Evolutionary conservation across 2,888 invertebrate species (phyloP).

Genomic region (Homarus gammarus): DNA sequence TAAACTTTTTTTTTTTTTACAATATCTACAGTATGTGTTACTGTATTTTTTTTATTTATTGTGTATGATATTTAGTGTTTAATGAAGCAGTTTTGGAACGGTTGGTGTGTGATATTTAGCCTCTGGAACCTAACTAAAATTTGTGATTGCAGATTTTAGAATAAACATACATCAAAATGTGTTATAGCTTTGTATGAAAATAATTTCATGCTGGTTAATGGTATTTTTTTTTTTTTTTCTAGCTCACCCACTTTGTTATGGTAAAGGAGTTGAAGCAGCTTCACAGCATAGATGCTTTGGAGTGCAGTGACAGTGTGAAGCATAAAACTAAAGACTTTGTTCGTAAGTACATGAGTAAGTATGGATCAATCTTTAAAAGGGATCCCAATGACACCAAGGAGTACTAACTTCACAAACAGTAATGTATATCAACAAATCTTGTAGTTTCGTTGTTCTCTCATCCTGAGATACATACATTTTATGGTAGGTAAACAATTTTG

Average conservation of each 20-base stretch:
- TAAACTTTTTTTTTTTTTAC: too few species aligned
- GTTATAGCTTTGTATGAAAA: not conserved
- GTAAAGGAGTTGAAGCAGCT: constrained; percentile 96
- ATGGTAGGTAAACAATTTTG: not conserved
- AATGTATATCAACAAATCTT: not conserved
- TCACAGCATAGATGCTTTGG: constrained; percentile 89
- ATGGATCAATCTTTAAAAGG: constrained; percentile 88
- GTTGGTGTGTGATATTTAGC: too few species aligned
- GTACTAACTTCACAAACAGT: constrained; percentile 54
- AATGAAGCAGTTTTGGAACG: too few species aligned
- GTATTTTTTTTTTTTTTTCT: constrained; percentile 78
- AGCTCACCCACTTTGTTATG: constrained; percentile 97
- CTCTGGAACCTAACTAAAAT: not conserved
- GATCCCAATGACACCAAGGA: constrained; percentile 76
- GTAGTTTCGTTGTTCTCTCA: not conserved
- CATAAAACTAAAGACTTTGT: constrained; percentile 97
- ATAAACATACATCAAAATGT: not conserved
- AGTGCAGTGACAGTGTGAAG: constrained; percentile 94
- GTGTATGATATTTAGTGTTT: too few species aligned
- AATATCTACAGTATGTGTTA: too few species aligned
- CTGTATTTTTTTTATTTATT: too few species aligned
- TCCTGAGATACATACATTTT: not conserved
- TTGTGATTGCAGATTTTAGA: not conserved
- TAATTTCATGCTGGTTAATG: not conserved
- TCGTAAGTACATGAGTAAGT: constrained; percentile 96